Percentiles rank a stretch among this genome's conserved stretches.
These are phyloP conservation scores for Emesis russula DNA, from an alignment of 2,888 invertebrate genomes.

Conservation along the genomic window DNA sequence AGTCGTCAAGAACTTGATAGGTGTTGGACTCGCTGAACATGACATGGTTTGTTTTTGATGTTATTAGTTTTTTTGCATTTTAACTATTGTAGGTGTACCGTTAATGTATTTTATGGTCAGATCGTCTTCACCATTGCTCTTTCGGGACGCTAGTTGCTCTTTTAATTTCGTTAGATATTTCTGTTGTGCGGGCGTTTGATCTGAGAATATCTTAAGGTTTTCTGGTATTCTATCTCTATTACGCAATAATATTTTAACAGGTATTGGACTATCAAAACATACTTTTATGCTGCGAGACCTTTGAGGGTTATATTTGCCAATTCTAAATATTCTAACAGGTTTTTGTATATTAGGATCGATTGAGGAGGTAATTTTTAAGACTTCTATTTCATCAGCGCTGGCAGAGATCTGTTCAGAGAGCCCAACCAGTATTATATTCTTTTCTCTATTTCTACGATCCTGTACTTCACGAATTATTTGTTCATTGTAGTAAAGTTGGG, in stretches of 20 bases:
- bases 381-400: background rate
- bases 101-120: conserved; percentile 75
- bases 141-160: conserved; percentile 50
- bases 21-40: background rate
- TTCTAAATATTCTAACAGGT: conserved; percentile 45
- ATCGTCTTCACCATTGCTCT: conserved; percentile 56
- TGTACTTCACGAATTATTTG: conserved; percentile 41
- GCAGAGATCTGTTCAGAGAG: conserved; percentile 29
- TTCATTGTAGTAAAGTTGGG: conserved; percentile 33
- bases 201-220: conserved; percentile 55
- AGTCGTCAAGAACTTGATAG: background rate
- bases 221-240: conserved; percentile 34
- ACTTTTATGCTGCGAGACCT: conserved; percentile 54
- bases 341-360: conserved; percentile 5
- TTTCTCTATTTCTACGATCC: conserved; percentile 37
- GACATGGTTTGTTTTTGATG: conserved; percentile 29
- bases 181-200: conserved; percentile 73
- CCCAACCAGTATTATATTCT: conserved; percentile 42
- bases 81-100: conserved; percentile 69
- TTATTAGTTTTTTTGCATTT: conserved; percentile 24
- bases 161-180: conserved; percentile 49
- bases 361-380: background rate
- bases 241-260: conserved; percentile 43
- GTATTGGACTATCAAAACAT: conserved; percentile 40
- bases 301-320: conserved; percentile 50